Conservation (phyloP, 1,140 invertebrate genomes). For the Homarus americanus region DNA sequence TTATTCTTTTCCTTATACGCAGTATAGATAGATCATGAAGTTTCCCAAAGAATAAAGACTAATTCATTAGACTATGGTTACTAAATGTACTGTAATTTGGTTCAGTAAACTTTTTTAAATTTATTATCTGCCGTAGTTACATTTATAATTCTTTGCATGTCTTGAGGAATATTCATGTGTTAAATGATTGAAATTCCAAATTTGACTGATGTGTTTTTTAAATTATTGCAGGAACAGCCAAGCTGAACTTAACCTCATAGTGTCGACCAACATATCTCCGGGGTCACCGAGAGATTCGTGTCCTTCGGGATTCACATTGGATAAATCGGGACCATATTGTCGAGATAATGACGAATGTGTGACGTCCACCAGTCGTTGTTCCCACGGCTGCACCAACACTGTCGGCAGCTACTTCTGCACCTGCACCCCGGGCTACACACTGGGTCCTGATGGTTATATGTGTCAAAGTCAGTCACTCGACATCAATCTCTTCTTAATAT, state of each 20-base stretch:
- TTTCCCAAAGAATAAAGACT: too few relatives aligned
- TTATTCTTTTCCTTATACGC: too few relatives aligned
- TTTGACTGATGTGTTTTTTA: too few relatives aligned
- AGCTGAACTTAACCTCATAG: slow-evolving; percentile 52
- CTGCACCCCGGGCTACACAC: slow-evolving; percentile 80
- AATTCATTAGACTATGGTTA: too few relatives aligned
- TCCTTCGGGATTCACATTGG: slow-evolving; percentile 77
- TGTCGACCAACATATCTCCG: slow-evolving; percentile 77
- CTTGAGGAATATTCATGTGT: too few relatives aligned
- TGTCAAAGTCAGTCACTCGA: slow-evolving; percentile 77
- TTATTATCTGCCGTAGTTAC: too few relatives aligned
- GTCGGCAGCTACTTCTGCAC: slow-evolving; percentile 81
- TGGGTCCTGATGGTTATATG: slow-evolving; percentile 78
- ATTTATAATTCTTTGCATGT: too few relatives aligned
- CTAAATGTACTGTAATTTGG: too few relatives aligned
- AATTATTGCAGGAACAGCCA: slow-evolving; percentile 32
- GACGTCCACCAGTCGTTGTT: slow-evolving; percentile 79
- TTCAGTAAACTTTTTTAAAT: too few relatives aligned
- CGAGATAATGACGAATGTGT: slow-evolving; percentile 83
- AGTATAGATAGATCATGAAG: too few relatives aligned
- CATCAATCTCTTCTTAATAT: too few relatives aligned
- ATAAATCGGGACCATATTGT: slow-evolving; percentile 75
- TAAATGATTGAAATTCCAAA: too few relatives aligned
- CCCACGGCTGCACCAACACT: slow-evolving; percentile 82
- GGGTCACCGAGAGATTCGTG: slow-evolving; percentile 77